Evolutionary conservation across 2,888 invertebrate genomes (phyloP), one percentile per base, ranked within the genome.

Genomic region (Allacma fusca): DNA sequence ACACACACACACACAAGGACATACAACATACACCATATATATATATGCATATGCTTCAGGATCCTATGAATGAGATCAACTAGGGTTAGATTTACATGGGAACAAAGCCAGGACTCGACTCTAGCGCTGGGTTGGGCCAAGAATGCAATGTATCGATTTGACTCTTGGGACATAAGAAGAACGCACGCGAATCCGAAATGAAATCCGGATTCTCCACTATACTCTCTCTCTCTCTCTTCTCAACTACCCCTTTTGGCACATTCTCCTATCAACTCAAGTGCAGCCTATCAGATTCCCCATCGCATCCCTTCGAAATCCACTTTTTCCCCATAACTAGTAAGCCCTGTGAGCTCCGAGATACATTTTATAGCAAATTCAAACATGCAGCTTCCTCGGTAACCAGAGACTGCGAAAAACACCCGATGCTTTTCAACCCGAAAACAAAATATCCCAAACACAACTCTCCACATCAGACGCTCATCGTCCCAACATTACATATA

Each of bases 111-210:
- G 57, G 62, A 65, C 68, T 73, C 64, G 19, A 16, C 62, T 57
- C 65, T 23, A 26, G 59, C 34, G 44, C 28, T 72, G 72, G 72
- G 72, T 24, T 72, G 72, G 72, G 72, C 72, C 72, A 75, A 75
- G 81, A 81, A 83, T 81, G 83, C 82, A 83, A 78, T 83, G 80
- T 83, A 83, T 83, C 82, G 83, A 83, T 83, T 83, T 81, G 82
- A 82, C 82, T 82, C 81, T 82, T 81, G 82, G 83, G 83, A 83
- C 81, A 64, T 70, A 73, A 80, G 75, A 77, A 80, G 81, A 82
- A 81, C 81, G 81, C 81, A 81, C 81, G 81, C 81, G 81, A 81
- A 81, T 82, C 80, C 78, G 80, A 79, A 80, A 78, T 77, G 79
- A 80, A 81, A 80, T 80, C 83, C 81, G 80, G 81, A 81, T 81